Base-by-base conservation (phyloP, 2,113 vertebrate species). In the Chunga burmeisteri region DNA sequence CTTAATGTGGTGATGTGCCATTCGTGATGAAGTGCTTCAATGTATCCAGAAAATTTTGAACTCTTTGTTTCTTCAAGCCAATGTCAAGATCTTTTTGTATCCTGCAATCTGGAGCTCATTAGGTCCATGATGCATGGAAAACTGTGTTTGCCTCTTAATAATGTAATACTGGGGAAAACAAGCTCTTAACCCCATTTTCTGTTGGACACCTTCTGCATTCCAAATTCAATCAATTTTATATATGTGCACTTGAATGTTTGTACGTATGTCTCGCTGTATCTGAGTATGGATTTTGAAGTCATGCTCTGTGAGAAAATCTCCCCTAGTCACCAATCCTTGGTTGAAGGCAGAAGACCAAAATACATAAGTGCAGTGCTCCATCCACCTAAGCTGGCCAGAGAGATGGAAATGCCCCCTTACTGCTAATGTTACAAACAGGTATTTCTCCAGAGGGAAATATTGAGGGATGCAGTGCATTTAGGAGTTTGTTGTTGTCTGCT, bases 381-480 rank as follows among this genome's bases (percentile, higher is more conserved):
- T 89, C 67, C 36, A 21, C 62, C 53, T 10, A 4, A 82, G 66
- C 49, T 9, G 27, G 52, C 42, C 47, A 29, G 59, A 67, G 78
- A 84, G 83, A 88, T 83, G 88, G 77, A 91, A 86, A 53, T 52
- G 67, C 49, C 46, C 29, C 47, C 25, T 81, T 25, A 17, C 46
- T 38, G 84, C 65, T 65, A 22, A 4, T 40, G 49, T 93, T 94
- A 79, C 59, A 90, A 75, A 66, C 3, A 3, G 53, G 16, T 79
- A 49, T 95, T 96, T 96, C 82, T 96, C 68, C 56, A 27, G 46
- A 91, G 85, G 38, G 62, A 91, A 74, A 79, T 91, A 81, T 10
- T 90, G 96, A 93, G 90, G 95, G 73, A 95, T 93, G 89, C 93
- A 85, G 94, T 87, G 71, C 78, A 77, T 95, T 93, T 70, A 81